Percentiles rank a stretch among this genome's conserved stretches.
Conservation (phyloP, 2,797 vertebrate species). For the Hydrolagus colliei region DNA sequence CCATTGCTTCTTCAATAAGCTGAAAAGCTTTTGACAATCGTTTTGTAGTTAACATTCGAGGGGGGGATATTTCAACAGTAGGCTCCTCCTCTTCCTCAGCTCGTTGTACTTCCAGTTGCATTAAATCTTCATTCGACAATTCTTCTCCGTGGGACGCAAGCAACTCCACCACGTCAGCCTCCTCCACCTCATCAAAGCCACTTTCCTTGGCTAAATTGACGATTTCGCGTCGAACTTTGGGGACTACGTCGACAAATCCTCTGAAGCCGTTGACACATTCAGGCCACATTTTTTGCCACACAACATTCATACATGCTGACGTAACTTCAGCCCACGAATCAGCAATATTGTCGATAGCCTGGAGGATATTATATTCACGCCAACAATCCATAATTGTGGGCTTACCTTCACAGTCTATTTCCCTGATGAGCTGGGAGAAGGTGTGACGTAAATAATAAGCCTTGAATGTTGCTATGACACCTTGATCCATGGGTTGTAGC, state of each 20-base stretch:
- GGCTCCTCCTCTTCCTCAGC: not conserved
- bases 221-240: not conserved
- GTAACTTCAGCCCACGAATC: slow-evolving; percentile 26
- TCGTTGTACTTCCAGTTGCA: not conserved
- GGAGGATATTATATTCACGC: not conserved
- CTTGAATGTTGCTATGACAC: slow-evolving; percentile 7
- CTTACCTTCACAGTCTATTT: not conserved
- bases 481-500: slow-evolving; percentile 29
- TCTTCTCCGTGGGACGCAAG: not conserved
- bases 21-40: not conserved
- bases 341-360: slow-evolving; percentile 9
- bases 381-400: slow-evolving; percentile 17
- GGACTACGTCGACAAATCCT: not conserved
- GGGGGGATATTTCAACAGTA: not conserved
- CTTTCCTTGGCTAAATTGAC: not conserved
- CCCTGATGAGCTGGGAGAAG: not conserved
- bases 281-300: not conserved
- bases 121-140: slow-evolving; percentile 15
- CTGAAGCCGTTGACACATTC: not conserved
- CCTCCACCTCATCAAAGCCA: not conserved
- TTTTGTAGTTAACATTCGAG: not conserved
- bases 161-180: not conserved
- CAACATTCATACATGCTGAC: not conserved
- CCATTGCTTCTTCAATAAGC: not conserved
- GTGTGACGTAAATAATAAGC: not conserved